Conservation (phyloP, 2,797 vertebrate species). For the Atherinosoma microstoma region DNA sequence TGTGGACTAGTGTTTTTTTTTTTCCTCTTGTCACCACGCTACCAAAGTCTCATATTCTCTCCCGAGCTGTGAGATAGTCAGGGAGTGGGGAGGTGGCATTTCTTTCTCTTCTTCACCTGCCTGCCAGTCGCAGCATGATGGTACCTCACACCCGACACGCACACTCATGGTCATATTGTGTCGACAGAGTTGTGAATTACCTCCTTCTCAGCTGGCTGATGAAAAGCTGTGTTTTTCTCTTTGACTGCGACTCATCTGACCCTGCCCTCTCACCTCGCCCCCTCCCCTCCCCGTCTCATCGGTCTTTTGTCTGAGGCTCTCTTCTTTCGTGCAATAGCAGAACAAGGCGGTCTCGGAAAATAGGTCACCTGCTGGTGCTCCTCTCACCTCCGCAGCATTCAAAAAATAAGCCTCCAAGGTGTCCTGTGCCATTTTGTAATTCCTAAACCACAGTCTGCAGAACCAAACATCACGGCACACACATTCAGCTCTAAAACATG, state of each 20-base stretch:
- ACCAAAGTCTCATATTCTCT: constrained; percentile 58
- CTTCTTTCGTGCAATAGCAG: constrained; percentile 67
- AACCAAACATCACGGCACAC: constrained; percentile 31
- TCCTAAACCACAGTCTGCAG: constrained; percentile 52
- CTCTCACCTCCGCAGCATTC: constrained; percentile 75
- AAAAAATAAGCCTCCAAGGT: constrained; percentile 72
- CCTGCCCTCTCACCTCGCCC: constrained; percentile 59
- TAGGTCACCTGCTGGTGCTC: constrained; percentile 79
- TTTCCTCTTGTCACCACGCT: constrained; percentile 32
- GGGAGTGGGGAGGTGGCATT: constrained; percentile 54
- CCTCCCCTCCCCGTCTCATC: constrained; percentile 51
- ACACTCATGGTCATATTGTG: constrained; percentile 64
- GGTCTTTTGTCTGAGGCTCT: constrained; percentile 72
- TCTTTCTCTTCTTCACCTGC: constrained; percentile 71
- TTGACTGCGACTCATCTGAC: constrained; percentile 73
- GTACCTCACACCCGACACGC: constrained; percentile 67
- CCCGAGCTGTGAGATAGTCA: constrained; percentile 61
- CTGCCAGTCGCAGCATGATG: constrained; percentile 68
- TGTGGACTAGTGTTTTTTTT: constrained; percentile 31
- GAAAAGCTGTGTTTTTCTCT: constrained; percentile 81
- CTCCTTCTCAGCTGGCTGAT: constrained; percentile 75
- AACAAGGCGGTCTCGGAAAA: constrained; percentile 72
- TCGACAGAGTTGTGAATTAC: constrained; percentile 80
- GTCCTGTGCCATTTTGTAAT: constrained; percentile 67
- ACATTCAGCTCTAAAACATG: constrained; percentile 29